Conservation (phyloP, 2,888 invertebrate genomes). For the Argyresthia goedartella region DNA sequence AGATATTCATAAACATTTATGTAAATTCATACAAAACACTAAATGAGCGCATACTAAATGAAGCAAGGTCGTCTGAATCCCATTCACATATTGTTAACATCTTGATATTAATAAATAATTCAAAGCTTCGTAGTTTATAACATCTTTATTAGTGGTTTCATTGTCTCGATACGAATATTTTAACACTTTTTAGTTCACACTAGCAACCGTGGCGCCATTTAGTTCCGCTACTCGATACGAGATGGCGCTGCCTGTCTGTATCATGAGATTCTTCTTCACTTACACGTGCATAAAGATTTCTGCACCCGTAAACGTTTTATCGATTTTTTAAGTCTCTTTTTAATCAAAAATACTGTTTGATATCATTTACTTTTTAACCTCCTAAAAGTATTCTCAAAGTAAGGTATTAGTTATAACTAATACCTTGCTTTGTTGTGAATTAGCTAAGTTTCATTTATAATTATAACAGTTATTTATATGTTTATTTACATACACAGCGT, state of each 20-base stretch:
- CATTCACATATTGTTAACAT: conserved; percentile 7
- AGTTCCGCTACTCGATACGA: conserved; percentile 48
- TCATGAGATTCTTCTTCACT: no score
- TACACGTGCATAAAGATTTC: no score
- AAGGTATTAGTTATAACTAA: no score
- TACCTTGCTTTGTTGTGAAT: no score
- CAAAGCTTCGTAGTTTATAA: conserved; percentile 1
- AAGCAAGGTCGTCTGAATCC: conserved; percentile 59
- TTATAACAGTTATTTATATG: no score
- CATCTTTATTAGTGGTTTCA: conserved; percentile 6
- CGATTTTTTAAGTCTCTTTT: no score
- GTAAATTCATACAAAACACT: background rate
- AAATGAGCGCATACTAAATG: conserved; percentile 16
- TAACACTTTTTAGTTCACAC: background rate
- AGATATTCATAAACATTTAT: background rate
- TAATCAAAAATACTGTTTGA: no score
- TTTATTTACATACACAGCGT: no score
- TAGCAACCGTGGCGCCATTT: background rate
- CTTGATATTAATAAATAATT: conserved; percentile 4
- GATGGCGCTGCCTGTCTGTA: conserved; percentile 39
- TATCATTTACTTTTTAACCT: no score
- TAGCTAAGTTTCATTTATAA: no score
- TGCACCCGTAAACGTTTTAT: no score
- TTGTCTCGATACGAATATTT: background rate
- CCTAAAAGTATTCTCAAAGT: no score